Evolutionary conservation across 30 jellyfish, hydroid and myxozoan species (phyloP).

Genomic region (Pelagia noctiluca): DNA sequence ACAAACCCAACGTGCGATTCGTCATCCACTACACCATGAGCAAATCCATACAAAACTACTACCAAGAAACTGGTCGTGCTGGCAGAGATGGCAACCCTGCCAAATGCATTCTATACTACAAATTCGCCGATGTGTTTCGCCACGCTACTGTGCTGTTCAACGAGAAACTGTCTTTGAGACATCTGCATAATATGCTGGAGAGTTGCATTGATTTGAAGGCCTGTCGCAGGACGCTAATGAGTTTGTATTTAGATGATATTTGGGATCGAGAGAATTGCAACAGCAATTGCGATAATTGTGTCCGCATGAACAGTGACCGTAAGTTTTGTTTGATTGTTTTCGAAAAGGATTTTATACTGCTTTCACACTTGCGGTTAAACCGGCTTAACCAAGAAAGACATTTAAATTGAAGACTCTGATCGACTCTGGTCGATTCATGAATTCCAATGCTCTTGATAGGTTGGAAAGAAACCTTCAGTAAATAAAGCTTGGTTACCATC

Average conservation of each 20-base stretch:
- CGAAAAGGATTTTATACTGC: not conserved
- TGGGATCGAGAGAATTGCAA: slow-evolving; percentile 72
- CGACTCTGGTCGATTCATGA: no score
- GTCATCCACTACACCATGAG: slow-evolving; percentile 92
- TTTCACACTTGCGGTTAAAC: no score
- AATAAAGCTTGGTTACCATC: no score
- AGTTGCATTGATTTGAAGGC: slow-evolving; percentile 68
- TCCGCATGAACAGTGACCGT: slow-evolving; percentile 1
- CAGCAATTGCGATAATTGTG: slow-evolving; percentile 87
- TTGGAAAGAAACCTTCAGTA: no score
- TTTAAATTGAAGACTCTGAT: no score
- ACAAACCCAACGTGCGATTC: slow-evolving; percentile 91
- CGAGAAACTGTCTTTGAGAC: slow-evolving; percentile 86
- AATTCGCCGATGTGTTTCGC: slow-evolving; percentile 84
- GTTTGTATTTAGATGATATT: slow-evolving; percentile 76
- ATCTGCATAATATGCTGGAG: slow-evolving; percentile 73
- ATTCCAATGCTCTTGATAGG: no score
- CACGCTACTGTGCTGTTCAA: slow-evolving; percentile 81
- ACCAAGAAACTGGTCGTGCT: slow-evolving; percentile 99
- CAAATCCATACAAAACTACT: slow-evolving; percentile 89
- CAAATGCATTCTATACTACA: slow-evolving; percentile 79
- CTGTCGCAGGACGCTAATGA: slow-evolving; percentile 85
- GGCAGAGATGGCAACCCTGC: slow-evolving; percentile 88
- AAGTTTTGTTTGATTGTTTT: not conserved
- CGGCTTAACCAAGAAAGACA: no score